A percentile compares a stretch with the other conserved stretches of the same genome.
Conservation (phyloP, 2,797 vertebrate species). For the Emys orbicularis region DNA sequence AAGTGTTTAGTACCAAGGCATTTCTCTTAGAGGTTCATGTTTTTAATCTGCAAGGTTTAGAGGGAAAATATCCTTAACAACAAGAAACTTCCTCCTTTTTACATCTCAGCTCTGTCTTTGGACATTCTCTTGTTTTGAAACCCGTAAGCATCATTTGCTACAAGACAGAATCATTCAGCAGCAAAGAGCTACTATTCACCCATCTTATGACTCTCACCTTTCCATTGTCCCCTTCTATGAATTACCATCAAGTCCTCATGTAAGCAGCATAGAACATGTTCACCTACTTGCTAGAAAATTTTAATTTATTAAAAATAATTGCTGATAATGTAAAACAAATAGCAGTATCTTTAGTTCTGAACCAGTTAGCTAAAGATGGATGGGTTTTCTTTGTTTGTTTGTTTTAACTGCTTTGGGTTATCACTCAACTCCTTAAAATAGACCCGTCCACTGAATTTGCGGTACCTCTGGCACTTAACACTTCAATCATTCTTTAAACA, state of each 20-base stretch:
- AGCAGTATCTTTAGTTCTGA: slow-evolving; percentile 10
- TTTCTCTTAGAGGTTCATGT: background rate
- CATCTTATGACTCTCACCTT: background rate
- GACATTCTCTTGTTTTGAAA: background rate
- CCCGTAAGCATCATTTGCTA: background rate
- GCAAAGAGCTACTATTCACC: background rate
- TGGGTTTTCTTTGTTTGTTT: too few species aligned
- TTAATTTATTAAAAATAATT: background rate
- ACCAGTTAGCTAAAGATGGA: background rate
- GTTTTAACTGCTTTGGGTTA: background rate
- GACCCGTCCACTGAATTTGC: slow-evolving; percentile 12
- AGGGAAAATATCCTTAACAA: background rate
- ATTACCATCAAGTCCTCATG: background rate
- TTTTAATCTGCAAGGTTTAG: background rate
- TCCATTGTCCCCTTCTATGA: background rate
- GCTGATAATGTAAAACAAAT: slow-evolving; percentile 45
- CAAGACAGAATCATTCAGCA: background rate
- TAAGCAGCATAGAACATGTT: slow-evolving; percentile 12
- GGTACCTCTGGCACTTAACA: slow-evolving; percentile 26
- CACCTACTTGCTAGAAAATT: background rate
- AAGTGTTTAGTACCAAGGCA: background rate
- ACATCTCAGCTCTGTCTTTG: background rate
- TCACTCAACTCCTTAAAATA: slow-evolving; percentile 26
- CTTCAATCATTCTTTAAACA: background rate
- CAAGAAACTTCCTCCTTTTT: background rate